Conservation (phyloP, 2,888 invertebrate species). For the Autographa pulchrina region DNA sequence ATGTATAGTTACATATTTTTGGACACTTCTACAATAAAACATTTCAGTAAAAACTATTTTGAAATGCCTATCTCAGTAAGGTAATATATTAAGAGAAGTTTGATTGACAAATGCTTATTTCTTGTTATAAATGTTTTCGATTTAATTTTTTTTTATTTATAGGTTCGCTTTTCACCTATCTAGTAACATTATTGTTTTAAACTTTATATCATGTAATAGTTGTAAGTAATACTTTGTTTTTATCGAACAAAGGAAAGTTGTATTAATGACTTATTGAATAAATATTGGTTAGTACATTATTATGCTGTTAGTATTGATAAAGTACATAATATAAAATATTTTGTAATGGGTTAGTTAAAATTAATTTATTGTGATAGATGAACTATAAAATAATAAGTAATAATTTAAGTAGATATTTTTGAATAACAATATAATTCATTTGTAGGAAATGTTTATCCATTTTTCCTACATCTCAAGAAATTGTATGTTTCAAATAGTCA, state of each 20-base stretch:
- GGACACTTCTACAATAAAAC: background rate
- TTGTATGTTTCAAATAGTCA: constrained; percentile 8
- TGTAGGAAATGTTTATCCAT: too few species aligned
- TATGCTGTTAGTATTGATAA: background rate
- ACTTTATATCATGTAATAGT: background rate
- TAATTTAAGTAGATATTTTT: too few species aligned
- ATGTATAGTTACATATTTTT: constrained; percentile 40
- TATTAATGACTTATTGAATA: background rate
- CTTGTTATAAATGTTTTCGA: background rate
- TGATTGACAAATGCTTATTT: constrained; percentile 21
- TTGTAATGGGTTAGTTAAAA: background rate
- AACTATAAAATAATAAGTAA: background rate
- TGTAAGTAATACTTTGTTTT: background rate
- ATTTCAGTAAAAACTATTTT: constrained; percentile 9
- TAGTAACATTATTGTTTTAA: background rate
- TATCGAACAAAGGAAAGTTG: background rate
- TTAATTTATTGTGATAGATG: background rate
- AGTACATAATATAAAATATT: background rate
- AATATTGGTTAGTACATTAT: background rate
- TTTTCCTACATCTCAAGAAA: too few species aligned
- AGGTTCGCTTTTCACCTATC: too few species aligned
- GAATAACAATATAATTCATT: too few species aligned
- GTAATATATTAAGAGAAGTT: constrained; percentile 21
- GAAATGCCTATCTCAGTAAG: constrained; percentile 31
- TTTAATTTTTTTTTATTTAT: background rate